Percentiles rank a stretch among this genome's conserved stretches.
Conservation (phyloP, 2,113 vertebrate species). For the Upupa epops region DNA sequence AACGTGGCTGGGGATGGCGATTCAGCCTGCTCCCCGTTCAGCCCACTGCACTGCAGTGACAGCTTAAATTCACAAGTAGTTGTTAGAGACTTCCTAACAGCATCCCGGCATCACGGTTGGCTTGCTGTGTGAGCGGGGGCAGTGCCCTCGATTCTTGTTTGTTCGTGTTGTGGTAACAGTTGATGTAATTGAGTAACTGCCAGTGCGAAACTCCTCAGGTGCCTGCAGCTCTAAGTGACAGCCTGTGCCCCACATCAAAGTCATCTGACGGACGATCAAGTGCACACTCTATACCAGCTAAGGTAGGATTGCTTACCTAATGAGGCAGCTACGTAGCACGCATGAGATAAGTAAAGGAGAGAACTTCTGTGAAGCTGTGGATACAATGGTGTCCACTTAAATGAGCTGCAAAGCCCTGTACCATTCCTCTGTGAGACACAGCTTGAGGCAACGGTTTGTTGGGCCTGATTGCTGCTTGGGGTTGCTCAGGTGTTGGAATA, state of each 20-base stretch:
- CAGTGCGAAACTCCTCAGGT: constrained; percentile 50
- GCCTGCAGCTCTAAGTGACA: constrained; percentile 41
- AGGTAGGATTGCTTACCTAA: constrained; percentile 56
- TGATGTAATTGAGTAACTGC: not conserved
- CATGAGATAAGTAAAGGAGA: not conserved
- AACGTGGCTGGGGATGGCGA: too few relatives aligned
- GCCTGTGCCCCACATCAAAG: constrained; percentile 40
- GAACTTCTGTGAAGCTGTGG: not conserved
- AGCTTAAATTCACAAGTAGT: not conserved
- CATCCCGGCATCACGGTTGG: not conserved
- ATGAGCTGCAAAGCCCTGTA: not conserved
- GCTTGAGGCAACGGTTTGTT: not conserved
- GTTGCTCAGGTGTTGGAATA: not conserved
- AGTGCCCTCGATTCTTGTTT: not conserved
- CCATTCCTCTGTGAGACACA: not conserved
- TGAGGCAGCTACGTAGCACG: not conserved
- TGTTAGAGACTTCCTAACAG: not conserved
- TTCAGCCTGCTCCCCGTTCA: too few relatives aligned
- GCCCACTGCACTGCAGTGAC: too few relatives aligned
- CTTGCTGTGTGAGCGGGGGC: not conserved
- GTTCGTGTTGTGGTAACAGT: not conserved
- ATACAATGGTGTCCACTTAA: not conserved
- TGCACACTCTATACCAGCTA: constrained; percentile 44
- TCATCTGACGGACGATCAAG: constrained; percentile 64
- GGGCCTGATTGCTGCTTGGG: not conserved